Base-by-base conservation (phyloP, 2,888 invertebrate genomes). In the Tanaodytes sp. region DNA sequence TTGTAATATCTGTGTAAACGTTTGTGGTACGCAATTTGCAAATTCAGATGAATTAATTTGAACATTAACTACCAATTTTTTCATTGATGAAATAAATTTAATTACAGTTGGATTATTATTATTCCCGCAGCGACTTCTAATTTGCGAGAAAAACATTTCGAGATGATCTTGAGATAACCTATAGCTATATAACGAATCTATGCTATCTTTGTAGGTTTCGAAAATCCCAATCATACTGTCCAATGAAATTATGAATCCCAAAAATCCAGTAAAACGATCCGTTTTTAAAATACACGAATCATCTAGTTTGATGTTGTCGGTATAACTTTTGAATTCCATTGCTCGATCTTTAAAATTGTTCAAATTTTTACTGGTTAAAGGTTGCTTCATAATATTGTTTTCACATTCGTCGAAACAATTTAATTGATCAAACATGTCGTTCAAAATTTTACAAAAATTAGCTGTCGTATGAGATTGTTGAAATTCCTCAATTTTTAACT, bases 361-460 rank as follows among this genome's bases (percentile, higher is more conserved):
- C 16, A 23, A 23, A 43, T 61, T 43, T 8, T 61, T 42, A 6
- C n/a, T 14, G 18, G 23, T 51, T 23, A 61, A 1, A 23, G 59
- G 51, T 43, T n/a, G 5, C 20, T 11, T 2, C 0, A 16, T 18
- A 61, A 36, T 43, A 61, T 30, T 61, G 49, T n/a, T 49, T 51
- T 43, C 59, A 20, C 0, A 66, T n/a, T n/a, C n/a, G n/a, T n/a
- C n/a, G n/a, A n/a, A n/a, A n/a, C n/a, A 71, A 39, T 79, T 80
- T 8, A 78, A 42, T n/a, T 79, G 64, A 64, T 79, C 76, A 61
- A 79, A 79, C 4, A 73, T 51, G 37, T 75, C 55, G 43, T 79
- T 75, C 3, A 79, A 46, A 6, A 52, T 62, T 20, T 45, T 16
- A 15, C 73, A 73, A 58, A 76, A 76, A 27, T 39, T 23, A 27